Evolutionary conservation across 2,888 invertebrate genomes (phyloP), one percentile per base, ranked within the genome.

Genomic region (Zaprionus bogoriensis): DNA sequence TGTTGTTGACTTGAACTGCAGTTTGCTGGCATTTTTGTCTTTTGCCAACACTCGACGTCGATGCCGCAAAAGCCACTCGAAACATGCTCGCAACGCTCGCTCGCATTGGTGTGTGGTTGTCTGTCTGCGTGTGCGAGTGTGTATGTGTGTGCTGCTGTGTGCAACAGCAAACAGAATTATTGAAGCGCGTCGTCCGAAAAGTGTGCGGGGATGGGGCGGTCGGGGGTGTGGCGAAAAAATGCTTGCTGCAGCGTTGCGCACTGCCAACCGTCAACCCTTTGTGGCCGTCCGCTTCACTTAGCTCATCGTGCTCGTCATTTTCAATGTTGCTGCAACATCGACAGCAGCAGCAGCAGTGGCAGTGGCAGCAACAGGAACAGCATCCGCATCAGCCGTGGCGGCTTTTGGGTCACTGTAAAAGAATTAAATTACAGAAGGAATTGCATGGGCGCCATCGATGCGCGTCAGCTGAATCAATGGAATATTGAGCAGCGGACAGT

Each of bases 61-160:
- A 63, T 76, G 67, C 84, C 83, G 74, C 83, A 82, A 74, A 77
- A 82, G 80, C 82, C 85, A 74, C 81, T 78, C 77, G 59, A 68
- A 74, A 80, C 62, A 77, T 83, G 73, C 69, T 74, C 63, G 66
- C 75, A 38, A 38, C 25, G 20, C n/a, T 48, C 25, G 20, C n/a
- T 48, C 23, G 48, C 55, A 44, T 50, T 27, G 32, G 44, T 53
- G 20, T 60, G 57, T 23, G 44, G 28, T 36, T 23, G 30, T 41
- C 41, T 39, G 39, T 27, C 9, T 36, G 28, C 20, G 22, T 62
- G 47, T 54, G 28, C 47, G 52, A 10, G 25, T 36, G 23, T 45
- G n/a, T 48, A 39, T 19, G 44, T 19, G 59, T 55, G 39, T 52
- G 58, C 54, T 42, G 28, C n/a, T n/a, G 48, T 63, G 44, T 64